Evolutionary conservation across 1,140 invertebrate genomes (phyloP), one percentile per base, ranked within the genome.

Genomic region (Philotrypesis tridentata): DNA sequence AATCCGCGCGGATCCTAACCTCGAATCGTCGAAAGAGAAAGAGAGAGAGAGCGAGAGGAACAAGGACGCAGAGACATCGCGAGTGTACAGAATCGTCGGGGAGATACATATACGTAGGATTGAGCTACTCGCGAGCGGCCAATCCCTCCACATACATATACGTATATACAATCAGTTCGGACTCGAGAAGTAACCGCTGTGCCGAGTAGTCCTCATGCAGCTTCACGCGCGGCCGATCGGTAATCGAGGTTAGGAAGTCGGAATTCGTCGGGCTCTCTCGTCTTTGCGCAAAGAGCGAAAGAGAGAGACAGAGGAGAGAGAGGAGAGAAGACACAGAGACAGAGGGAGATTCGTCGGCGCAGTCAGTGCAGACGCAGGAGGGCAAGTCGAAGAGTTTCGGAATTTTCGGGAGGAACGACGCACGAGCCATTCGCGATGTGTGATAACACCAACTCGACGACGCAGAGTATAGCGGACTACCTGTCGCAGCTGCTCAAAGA

Each of bases 401-500:
- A 77, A 84, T 80, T 82, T 79, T 82, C 85, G 85, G 87, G 87
- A 87, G 85, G 86, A 80, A 71, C 84, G 86, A 86, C 91, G 85
- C 90, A 85, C 86, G 90, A 91, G 89, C 89, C 89, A 86, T n/a
- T 90, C 92, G 93, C 93, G 92, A 95, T 95, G 94, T 94, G 94
- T 94, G 94, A 95, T 93, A 94, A 93, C 92, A 94, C 92, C 87
- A 94, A 94, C 89, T 94, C 95, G 87, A 97, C 95, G 90, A 97
- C 97, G 92, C 97, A 98, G 93, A 98, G 97, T 93, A 97, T 98
- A 94, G 97, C 98, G 92, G 99, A 99, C 93, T 99, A 99, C 95
- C 95, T 99, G 94, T 98, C 98, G 92, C 99, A 99, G 94, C 96
- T 99, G 93, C 95, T 99, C 89, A 99, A 99, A 95, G 99, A 99